phyloP scores from a whole-genome alignment of 2,113 vertebrate genomes.

The Phocoena phocoena region DNA sequence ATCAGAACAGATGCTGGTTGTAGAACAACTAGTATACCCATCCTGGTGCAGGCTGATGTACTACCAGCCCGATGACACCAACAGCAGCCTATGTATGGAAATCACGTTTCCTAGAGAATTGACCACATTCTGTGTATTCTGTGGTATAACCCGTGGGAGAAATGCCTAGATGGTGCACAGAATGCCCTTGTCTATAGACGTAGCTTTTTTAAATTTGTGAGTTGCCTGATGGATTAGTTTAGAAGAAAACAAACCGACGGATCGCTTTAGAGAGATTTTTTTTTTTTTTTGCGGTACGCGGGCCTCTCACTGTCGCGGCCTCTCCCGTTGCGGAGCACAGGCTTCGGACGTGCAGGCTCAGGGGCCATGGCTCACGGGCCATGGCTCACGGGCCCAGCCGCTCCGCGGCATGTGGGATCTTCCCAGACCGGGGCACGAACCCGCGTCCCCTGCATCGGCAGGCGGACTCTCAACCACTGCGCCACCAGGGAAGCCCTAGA shows the following conservation, averaged over 20 bases:
- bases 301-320: too few relatives aligned
- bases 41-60: fast-evolving
- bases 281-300: too few relatives aligned
- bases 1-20: background rate
- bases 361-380: too few relatives aligned
- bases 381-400: too few relatives aligned
- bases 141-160: background rate
- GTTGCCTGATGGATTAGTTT: background rate
- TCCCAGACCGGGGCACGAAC: too few relatives aligned
- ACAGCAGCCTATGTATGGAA: fast-evolving
- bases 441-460: too few relatives aligned
- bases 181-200: too few relatives aligned
- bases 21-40: background rate
- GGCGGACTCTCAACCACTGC: too few relatives aligned
- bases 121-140: background rate
- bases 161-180: fast-evolving
- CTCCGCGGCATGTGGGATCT: too few relatives aligned
- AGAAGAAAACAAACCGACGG: background rate
- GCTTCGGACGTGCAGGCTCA: too few relatives aligned
- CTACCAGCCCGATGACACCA: fast-evolving
- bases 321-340: too few relatives aligned
- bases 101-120: background rate
- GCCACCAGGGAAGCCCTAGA: too few relatives aligned
- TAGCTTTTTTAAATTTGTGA: background rate
- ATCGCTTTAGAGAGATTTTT: background rate